Evolutionary conservation across 2,888 invertebrate genomes (phyloP).

Genomic region (Drosophila pegasa): DNA sequence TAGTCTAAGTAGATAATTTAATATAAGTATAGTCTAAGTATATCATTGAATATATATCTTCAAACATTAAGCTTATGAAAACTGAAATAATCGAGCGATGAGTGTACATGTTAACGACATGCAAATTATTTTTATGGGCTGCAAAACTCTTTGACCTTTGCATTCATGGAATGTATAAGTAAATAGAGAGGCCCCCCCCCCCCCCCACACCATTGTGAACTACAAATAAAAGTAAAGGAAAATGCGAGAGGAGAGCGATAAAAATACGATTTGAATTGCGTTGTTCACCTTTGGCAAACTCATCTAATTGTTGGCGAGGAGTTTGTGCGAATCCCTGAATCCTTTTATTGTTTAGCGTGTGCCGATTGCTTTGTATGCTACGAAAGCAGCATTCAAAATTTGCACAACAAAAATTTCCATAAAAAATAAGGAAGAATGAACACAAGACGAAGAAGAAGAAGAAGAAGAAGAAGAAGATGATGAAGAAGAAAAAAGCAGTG

Average conservation of each 20-base stretch:
- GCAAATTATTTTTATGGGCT: not conserved
- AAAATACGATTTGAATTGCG: slow-evolving; percentile 43
- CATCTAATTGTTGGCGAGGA: slow-evolving; percentile 57
- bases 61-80: not conserved
- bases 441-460: not conserved
- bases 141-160: slow-evolving; percentile 1
- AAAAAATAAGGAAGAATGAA: slow-evolving; percentile 30
- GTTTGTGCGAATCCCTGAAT: slow-evolving; percentile 29
- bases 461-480: too few relatives aligned
- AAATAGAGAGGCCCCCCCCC: too few relatives aligned
- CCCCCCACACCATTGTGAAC: not conserved
- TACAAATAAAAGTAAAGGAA: not conserved
- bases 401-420: slow-evolving; percentile 74
- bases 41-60: too few relatives aligned
- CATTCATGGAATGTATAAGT: not conserved
- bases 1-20: too few relatives aligned
- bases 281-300: slow-evolving; percentile 37
- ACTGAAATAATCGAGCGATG: too few relatives aligned
- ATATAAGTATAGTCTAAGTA: too few relatives aligned
- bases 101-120: not conserved
- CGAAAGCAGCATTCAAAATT: slow-evolving; percentile 58
- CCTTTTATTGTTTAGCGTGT: slow-evolving; percentile 56
- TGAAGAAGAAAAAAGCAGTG: slow-evolving; percentile 24
- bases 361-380: slow-evolving; percentile 68
- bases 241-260: slow-evolving; percentile 21